Percentiles rank a stretch among this genome's conserved stretches.
These are phyloP conservation scores for Periophthalmodon schlosseri DNA, from an alignment of 2,113 vertebrate species.

Conservation along the genomic window DNA sequence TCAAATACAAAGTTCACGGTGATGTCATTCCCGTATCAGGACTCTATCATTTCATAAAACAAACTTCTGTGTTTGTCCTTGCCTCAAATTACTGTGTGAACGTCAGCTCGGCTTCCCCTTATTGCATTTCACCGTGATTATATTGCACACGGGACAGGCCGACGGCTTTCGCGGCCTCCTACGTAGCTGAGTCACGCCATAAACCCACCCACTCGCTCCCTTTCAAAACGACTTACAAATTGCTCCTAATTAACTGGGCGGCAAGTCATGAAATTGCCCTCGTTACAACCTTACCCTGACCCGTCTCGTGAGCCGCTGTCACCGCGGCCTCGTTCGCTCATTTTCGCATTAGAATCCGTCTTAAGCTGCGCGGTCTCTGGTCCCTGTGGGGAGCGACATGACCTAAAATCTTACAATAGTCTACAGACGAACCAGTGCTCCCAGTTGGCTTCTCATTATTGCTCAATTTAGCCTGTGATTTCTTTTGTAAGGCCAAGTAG, in stretches of 20 bases:
- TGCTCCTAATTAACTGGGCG: slow-evolving; percentile 22
- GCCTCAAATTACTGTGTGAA: not conserved
- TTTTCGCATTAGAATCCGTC: slow-evolving; percentile 1
- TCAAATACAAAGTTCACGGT: not conserved
- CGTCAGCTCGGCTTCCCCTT: slow-evolving; percentile 27
- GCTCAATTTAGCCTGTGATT: slow-evolving; percentile 22
- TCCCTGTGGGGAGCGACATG: slow-evolving; percentile 39
- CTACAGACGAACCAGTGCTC: slow-evolving; percentile 55
- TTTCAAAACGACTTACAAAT: slow-evolving; percentile 32
- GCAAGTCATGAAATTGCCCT: slow-evolving; percentile 21
- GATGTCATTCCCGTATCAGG: not conserved
- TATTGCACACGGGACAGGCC: not conserved
- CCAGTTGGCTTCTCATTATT: slow-evolving; percentile 34
- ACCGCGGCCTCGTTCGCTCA: slow-evolving; percentile 5
- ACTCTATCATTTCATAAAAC: slow-evolving; percentile 2
- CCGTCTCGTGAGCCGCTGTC: not conserved
- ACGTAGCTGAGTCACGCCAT: slow-evolving; percentile 20
- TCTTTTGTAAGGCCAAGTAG: not conserved
- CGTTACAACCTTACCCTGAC: slow-evolving; percentile 17
- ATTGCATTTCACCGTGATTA: not conserved
- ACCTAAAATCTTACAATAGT: slow-evolving; percentile 47
- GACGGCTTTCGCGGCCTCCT: not conserved
- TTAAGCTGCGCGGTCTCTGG: slow-evolving; percentile 15
- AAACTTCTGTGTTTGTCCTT: not conserved
- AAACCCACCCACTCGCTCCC: slow-evolving; percentile 7